phyloP scores from a whole-genome alignment of 2,888 invertebrate species.

The Eristalis intricaria region DNA sequence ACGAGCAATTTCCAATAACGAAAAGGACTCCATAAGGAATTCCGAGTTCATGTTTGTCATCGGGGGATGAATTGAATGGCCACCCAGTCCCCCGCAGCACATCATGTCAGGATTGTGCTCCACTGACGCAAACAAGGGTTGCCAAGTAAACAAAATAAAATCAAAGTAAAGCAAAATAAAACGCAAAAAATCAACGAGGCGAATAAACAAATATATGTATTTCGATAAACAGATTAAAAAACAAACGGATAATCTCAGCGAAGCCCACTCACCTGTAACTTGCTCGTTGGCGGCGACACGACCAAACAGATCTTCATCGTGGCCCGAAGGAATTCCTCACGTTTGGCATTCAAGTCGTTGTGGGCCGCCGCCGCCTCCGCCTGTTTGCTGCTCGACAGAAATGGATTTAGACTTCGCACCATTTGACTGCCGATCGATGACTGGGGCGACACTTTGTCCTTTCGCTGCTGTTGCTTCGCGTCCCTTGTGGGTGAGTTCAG shows the following conservation, averaged over 20 bases:
- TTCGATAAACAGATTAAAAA: constrained; percentile 16
- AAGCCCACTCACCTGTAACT: constrained; percentile 79
- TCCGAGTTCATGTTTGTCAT: constrained; percentile 2
- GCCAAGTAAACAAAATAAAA: constrained; percentile 40
- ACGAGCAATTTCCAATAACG: neutral
- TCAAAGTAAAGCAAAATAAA: neutral
- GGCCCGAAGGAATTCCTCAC: constrained; percentile 87
- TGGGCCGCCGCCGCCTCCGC: neutral
- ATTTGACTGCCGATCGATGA: constrained; percentile 73
- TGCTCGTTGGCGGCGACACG: constrained; percentile 85
- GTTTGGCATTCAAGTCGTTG: constrained; percentile 81
- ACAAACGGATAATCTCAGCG: neutral
- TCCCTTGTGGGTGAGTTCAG: constrained; percentile 77
- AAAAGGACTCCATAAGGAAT: neutral
- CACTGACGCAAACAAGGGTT: neutral
- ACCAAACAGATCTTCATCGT: constrained; percentile 89
- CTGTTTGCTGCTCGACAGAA: constrained; percentile 75
- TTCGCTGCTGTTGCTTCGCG: constrained; percentile 72
- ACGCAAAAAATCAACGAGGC: neutral
- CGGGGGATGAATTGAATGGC: neutral
- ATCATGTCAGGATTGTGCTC: neutral
- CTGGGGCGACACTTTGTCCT: constrained; percentile 72
- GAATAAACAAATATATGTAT: constrained; percentile 20
- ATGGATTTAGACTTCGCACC: constrained; percentile 79
- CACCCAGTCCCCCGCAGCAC: neutral